Conservation (phyloP, 2,888 invertebrate species). For the Eupelmus urozonus region DNA sequence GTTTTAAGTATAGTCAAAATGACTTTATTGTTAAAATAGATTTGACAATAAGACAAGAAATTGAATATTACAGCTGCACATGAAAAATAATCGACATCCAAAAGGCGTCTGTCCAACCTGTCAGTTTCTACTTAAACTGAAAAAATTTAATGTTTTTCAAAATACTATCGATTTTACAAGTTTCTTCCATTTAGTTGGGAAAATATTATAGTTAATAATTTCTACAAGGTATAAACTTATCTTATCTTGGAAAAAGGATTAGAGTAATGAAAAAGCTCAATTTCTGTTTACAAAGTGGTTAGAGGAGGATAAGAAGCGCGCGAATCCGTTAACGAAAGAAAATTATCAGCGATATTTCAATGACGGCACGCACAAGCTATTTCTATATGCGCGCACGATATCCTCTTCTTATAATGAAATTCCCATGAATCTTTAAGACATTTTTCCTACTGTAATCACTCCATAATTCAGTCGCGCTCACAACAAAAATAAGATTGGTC, state of each 20-base stretch:
- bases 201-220: constrained; percentile 31
- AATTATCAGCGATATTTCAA: constrained; percentile 47
- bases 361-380: neutral
- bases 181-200: constrained; percentile 27
- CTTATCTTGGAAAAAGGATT: constrained; percentile 26
- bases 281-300: constrained; percentile 34
- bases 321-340: constrained; percentile 26
- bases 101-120: neutral
- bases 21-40: too few relatives aligned
- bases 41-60: too few relatives aligned
- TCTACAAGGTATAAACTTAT: constrained; percentile 6
- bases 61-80: neutral
- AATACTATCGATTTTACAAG: constrained; percentile 1
- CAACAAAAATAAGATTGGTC: neutral
- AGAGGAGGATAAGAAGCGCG: constrained; percentile 20
- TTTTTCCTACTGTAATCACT: constrained; percentile 15
- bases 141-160: neutral
- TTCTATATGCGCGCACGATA: neutral
- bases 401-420: constrained; percentile 25
- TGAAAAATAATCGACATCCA: neutral
- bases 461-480: neutral
- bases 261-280: neutral
- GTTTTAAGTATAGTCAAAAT: too few relatives aligned
- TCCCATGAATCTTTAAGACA: neutral
- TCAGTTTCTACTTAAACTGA: neutral